Evolutionary conservation across 2,888 invertebrate species (phyloP).

Genomic region (Drosophila sordidula): DNA sequence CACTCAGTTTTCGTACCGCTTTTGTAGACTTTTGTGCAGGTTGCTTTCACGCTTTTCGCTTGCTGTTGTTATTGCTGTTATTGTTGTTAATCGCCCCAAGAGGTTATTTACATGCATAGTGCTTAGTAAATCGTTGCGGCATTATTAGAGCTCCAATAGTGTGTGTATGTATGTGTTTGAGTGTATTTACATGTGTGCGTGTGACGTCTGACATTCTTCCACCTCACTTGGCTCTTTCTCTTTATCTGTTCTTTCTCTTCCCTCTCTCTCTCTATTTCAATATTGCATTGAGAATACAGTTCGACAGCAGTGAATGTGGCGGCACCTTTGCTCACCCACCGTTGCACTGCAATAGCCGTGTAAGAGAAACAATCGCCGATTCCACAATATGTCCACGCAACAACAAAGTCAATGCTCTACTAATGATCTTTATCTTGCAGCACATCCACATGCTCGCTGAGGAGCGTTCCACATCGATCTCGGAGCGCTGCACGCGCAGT

Average conservation of each 20-base stretch:
- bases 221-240: conserved; percentile 38
- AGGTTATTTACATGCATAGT: conserved; percentile 25
- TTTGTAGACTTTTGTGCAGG: conserved; percentile 50
- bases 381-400: conserved; percentile 3
- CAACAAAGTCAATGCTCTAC: conserved; percentile 13
- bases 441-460: conserved; percentile 90
- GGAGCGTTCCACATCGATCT: conserved; percentile 88
- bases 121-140: conserved; percentile 32
- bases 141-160: conserved; percentile 26
- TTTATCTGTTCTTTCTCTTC: conserved; percentile 50
- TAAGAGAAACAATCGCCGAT: conserved; percentile 65
- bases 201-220: conserved; percentile 34
- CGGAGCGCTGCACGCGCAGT: conserved; percentile 88
- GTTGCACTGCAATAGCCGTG: conserved; percentile 84
- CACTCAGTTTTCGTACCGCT: conserved; percentile 45
- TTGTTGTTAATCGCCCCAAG: conserved; percentile 38
- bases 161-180: conserved; percentile 8
- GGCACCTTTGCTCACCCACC: conserved; percentile 79
- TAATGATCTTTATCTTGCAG: conserved; percentile 84
- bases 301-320: conserved; percentile 84
- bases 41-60: conserved; percentile 46
- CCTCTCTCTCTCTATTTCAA: conserved; percentile 28
- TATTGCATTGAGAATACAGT: conserved; percentile 74
- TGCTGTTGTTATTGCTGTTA: conserved; percentile 23
- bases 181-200: conserved; percentile 3